Evolutionary conservation across 2,113 vertebrate genomes (phyloP).

Genomic region (Neodontobutis hainanensis): DNA sequence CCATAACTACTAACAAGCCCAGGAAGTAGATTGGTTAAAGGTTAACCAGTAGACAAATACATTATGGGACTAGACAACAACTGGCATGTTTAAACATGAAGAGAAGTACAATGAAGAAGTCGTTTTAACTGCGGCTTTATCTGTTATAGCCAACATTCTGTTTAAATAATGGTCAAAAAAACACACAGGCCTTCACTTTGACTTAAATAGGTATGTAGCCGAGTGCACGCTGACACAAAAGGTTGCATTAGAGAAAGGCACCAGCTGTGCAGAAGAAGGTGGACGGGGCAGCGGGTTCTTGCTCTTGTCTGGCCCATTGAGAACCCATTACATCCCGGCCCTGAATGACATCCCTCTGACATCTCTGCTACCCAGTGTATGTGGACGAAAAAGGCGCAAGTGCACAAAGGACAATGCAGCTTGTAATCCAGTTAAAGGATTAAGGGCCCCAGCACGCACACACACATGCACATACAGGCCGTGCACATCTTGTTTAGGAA

Average conservation of each 20-base stretch:
- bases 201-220: too few relatives aligned
- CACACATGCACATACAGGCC: conserved; percentile 14
- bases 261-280: conserved; percentile 4
- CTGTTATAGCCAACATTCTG: neutral
- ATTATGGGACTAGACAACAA: too few relatives aligned
- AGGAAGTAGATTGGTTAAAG: too few relatives aligned
- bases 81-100: too few relatives aligned
- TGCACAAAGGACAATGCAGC: conserved; percentile 71
- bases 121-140: conserved; percentile 1
- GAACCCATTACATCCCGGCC: conserved; percentile 57
- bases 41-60: too few relatives aligned
- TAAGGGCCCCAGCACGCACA: conserved; percentile 46
- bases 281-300: conserved; percentile 13
- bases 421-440: conserved; percentile 77
- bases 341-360: conserved; percentile 58
- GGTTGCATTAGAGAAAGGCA: conserved; percentile 6
- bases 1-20: too few relatives aligned
- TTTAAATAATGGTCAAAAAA: neutral
- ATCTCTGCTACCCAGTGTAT: conserved; percentile 44
- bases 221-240: neutral
- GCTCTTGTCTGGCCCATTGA: conserved; percentile 22
- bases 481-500: conserved; percentile 44
- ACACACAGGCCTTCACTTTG: neutral
- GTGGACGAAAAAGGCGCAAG: conserved; percentile 63
- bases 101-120: too few relatives aligned